phyloP scores from a whole-genome alignment of 1,140 invertebrate species.

The Stegodyphus dumicola region DNA sequence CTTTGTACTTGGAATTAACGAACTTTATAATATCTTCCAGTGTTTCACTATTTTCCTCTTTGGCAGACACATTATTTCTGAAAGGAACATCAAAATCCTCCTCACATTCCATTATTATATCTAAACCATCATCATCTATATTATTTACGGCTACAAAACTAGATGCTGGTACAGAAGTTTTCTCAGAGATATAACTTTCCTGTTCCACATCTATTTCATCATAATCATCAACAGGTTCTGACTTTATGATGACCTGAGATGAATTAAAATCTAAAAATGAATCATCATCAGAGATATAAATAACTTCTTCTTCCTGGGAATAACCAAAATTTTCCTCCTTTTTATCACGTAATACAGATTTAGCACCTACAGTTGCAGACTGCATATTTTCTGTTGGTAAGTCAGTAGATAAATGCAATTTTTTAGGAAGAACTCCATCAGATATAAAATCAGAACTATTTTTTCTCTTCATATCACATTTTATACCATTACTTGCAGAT shows the following conservation, averaged over 20 bases:
- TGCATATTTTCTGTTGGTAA: background rate
- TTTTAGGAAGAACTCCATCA: background rate
- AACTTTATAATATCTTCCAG: background rate
- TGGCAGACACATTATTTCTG: background rate
- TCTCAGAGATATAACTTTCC: too few species aligned
- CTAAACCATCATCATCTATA: conserved; percentile 25
- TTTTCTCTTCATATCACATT: background rate
- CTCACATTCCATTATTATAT: conserved; percentile 21
- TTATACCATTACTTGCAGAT: background rate
- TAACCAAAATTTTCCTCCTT: conserved; percentile 17
- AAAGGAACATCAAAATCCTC: conserved; percentile 46
- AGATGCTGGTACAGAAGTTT: background rate
- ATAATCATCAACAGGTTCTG: conserved; percentile 62
- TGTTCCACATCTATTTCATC: conserved; percentile 62
- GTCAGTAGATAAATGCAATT: background rate
- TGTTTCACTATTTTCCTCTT: background rate
- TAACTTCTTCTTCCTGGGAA: conserved; percentile 42
- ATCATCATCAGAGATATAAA: conserved; percentile 45
- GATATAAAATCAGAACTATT: background rate
- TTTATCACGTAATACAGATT: background rate
- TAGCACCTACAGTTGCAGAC: background rate
- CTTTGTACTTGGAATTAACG: conserved; percentile 2
- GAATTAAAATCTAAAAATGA: conserved; percentile 5
- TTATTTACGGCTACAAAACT: conserved; percentile 9
- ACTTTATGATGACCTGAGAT: conserved; percentile 27